Base-by-base conservation (phyloP, 2,888 invertebrate species). In the Nomada hirtipes region DNA sequence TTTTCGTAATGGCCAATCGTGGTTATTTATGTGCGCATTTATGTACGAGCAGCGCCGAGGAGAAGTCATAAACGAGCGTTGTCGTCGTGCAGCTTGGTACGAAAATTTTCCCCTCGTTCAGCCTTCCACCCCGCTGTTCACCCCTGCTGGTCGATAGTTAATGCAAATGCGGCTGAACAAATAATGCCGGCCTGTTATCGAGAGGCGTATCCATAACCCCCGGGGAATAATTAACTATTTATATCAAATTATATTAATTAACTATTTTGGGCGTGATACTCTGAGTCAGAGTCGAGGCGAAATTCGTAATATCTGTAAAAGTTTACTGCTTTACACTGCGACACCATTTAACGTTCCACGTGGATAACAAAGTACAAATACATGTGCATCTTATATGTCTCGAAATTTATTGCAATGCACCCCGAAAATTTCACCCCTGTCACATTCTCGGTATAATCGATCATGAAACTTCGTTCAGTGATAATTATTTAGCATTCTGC, bases 181-280 rank as follows among this genome's bases (percentile, higher is more conserved):
- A 77, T 77, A 55, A 79, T 65, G 53, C 70, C 53, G 52, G 64
- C 57, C 42, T 42, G 15, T 0, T 50, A 1, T 4, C 10, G 15
- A 47, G 7, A 2, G 26, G 60, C n/a, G 20, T 47, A 60, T 50
- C 44, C 65, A 72, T 78, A 60, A 83, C 81, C 86, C 77, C 78
- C 86, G 86, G 81, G 4, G 89, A 88, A 87, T 89, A 88, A 90
- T 91, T 89, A 90, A 90, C 85, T 77, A 83, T 88, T 88, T 88
- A 65, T 36, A 36, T 36, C 4, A 36, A 9, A 36, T 36, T 36
- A 36, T 7, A 29, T 4, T 29, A 36, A 36, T 36, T 36, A 36
- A 36, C 36, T 36, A 36, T 36, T 36, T 36, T 0, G 36, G 7
- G 7, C 7, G 36, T 7, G 36, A 23, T 7, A 36, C 36, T 7